Percentiles rank a stretch among this genome's conserved stretches.
These are phyloP conservation scores for Platerodrilus igneus DNA, from an alignment of 2,888 invertebrate genomes.

Conservation along the genomic window DNA sequence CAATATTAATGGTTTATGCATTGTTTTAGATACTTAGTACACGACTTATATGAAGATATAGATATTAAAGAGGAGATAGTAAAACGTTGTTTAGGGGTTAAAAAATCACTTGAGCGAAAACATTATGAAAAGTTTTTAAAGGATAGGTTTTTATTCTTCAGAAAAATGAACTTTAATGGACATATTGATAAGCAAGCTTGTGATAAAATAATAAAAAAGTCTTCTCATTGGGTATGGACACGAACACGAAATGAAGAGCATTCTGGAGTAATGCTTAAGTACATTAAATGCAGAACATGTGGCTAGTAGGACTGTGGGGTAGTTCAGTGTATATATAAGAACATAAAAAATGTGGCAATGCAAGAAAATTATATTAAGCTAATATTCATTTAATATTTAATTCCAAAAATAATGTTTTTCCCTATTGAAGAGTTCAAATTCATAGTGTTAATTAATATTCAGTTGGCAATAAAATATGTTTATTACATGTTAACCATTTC, in stretches of 20 bases:
- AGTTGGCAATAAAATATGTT: no score
- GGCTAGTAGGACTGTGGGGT: no score
- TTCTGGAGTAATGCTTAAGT: constrained; percentile 37
- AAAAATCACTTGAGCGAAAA: constrained; percentile 26
- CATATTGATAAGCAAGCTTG: constrained; percentile 51
- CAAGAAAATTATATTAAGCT: no score
- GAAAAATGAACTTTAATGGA: constrained; percentile 48
- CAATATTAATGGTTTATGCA: neutral
- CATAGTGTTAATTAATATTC: no score
- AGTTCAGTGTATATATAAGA: no score
- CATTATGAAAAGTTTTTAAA: constrained; percentile 38
- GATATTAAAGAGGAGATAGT: constrained; percentile 48
- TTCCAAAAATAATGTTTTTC: no score
- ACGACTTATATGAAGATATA: constrained; percentile 58
- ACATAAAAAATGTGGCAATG: no score
- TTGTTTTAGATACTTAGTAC: constrained; percentile 48
- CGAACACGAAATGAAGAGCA: constrained; percentile 36
- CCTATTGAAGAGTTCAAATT: no score
- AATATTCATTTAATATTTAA: no score
- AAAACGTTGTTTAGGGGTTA: constrained; percentile 44
- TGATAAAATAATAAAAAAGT: constrained; percentile 42
- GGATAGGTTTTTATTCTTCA: constrained; percentile 42
- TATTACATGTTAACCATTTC: no score
- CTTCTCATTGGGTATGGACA: constrained; percentile 37
- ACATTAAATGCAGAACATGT: no score